phyloP scores from a whole-genome alignment of 2,888 invertebrate species.

The Actias luna region DNA sequence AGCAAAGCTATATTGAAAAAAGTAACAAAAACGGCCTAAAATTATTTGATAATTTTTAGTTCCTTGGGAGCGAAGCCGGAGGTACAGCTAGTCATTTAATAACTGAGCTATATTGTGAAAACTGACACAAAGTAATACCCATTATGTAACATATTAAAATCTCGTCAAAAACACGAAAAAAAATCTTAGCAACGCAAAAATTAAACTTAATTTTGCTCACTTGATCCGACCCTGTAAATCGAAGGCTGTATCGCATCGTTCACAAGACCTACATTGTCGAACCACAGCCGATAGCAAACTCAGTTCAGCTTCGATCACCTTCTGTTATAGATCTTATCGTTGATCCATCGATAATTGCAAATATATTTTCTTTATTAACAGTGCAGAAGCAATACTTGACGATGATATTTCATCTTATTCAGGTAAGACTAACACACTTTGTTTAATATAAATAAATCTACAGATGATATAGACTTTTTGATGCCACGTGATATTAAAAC shows the following conservation, averaged over 20 bases:
- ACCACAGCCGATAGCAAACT: slow-evolving; percentile 57
- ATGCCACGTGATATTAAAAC: not conserved
- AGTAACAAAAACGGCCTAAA: too few relatives aligned
- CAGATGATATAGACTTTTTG: not conserved
- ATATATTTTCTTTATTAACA: not conserved
- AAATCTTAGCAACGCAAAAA: not conserved
- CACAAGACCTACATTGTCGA: slow-evolving; percentile 68
- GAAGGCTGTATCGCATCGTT: slow-evolving; percentile 59
- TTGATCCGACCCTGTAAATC: slow-evolving; percentile 54
- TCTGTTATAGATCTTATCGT: slow-evolving; percentile 46
- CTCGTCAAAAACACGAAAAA: too few relatives aligned
- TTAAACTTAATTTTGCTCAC: not conserved
- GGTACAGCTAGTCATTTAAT: too few relatives aligned
- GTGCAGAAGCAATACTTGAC: not conserved
- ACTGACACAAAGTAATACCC: too few relatives aligned
- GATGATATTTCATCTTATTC: not conserved
- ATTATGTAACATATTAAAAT: too few relatives aligned
- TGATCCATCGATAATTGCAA: slow-evolving; percentile 6
- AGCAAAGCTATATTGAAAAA: too few relatives aligned
- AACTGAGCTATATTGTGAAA: too few relatives aligned
- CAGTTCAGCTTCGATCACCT: slow-evolving; percentile 64
- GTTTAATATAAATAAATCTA: not conserved
- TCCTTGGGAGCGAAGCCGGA: too few relatives aligned
- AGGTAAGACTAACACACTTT: not conserved
- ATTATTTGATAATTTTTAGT: too few relatives aligned